phyloP scores from a whole-genome alignment of 2,797 vertebrate species.

The Xiphorhynchus erythropygius region DNA sequence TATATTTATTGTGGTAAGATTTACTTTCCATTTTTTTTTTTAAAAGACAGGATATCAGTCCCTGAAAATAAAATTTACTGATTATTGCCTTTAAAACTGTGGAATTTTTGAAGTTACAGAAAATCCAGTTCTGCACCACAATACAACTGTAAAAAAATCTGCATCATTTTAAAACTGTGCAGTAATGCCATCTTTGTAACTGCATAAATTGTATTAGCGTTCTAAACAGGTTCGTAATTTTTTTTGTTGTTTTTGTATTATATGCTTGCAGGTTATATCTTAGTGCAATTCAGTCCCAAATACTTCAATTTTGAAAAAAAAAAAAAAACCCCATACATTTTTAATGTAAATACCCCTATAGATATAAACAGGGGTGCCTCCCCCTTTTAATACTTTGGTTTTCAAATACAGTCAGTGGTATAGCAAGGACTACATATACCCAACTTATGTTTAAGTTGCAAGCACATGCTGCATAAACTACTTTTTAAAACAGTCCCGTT shows the following conservation, averaged over 20 bases:
- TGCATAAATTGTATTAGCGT: slow-evolving; percentile 86
- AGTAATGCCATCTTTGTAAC: slow-evolving; percentile 85
- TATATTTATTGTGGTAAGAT: slow-evolving; percentile 93
- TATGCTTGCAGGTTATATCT: slow-evolving; percentile 89
- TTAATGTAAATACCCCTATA: slow-evolving; percentile 84
- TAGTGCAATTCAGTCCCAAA: slow-evolving; percentile 94
- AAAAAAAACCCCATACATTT: slow-evolving; percentile 77
- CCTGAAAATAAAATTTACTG: slow-evolving; percentile 94
- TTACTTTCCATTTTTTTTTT: slow-evolving; percentile 89
- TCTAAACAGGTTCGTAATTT: slow-evolving; percentile 82
- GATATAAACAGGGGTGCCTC: slow-evolving; percentile 80
- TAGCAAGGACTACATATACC: slow-evolving; percentile 86
- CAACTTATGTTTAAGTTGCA: slow-evolving; percentile 88
- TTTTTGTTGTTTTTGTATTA: slow-evolving; percentile 77
- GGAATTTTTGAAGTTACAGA: slow-evolving; percentile 87
- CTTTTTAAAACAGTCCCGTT: slow-evolving; percentile 85
- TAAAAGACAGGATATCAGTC: slow-evolving; percentile 95
- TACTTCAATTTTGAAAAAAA: slow-evolving; percentile 81
- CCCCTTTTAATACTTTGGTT: slow-evolving; percentile 87
- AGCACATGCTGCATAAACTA: slow-evolving; percentile 92
- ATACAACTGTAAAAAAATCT: slow-evolving; percentile 89
- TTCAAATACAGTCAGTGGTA: slow-evolving; percentile 89
- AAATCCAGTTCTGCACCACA: slow-evolving; percentile 88
- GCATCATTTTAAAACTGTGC: slow-evolving; percentile 85
- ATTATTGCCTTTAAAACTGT: slow-evolving; percentile 97